These are phyloP conservation scores for Ormyrus labotus DNA, from an alignment of 2,888 invertebrate genomes.

Conservation along the genomic window DNA sequence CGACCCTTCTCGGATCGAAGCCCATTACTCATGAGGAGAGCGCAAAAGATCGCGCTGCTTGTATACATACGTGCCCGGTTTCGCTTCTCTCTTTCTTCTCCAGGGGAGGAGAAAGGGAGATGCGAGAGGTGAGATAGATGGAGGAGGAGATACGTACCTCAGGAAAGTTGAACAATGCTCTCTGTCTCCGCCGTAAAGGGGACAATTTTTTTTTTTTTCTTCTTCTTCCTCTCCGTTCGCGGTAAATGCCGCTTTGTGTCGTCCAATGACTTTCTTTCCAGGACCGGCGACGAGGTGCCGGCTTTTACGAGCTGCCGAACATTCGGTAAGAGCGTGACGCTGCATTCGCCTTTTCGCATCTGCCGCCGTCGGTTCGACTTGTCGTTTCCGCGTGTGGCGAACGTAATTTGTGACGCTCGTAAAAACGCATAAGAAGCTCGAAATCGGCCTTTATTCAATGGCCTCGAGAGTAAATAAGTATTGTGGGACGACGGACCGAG, in stretches of 20 bases:
- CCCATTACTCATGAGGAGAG: conserved; percentile 49
- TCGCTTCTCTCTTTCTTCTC: conserved; percentile 11
- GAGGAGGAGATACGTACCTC: conserved; percentile 25
- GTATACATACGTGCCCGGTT: neutral
- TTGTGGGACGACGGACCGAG: conserved; percentile 13
- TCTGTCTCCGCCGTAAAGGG: neutral
- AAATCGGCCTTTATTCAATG: conserved; percentile 40
- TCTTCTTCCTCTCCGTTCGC: conserved; percentile 14
- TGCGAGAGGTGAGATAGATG: conserved; percentile 34
- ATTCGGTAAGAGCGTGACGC: conserved; percentile 38
- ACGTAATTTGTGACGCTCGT: conserved; percentile 50
- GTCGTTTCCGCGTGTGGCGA: neutral
- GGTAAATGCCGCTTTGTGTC: conserved; percentile 47
- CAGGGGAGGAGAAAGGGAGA: conserved; percentile 5
- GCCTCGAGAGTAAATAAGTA: conserved; percentile 46
- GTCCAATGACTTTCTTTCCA: conserved; percentile 52
- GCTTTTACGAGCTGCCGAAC: conserved; percentile 48
- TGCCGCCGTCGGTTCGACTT: conserved; percentile 4
- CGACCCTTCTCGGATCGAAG: conserved; percentile 49
- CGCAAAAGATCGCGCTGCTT: conserved; percentile 32
- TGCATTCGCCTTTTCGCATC: conserved; percentile 37
- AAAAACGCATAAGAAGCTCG: conserved; percentile 42
- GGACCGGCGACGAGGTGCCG: neutral
- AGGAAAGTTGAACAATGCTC: conserved; percentile 36
- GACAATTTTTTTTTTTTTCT: conserved; percentile 30